A percentile compares a stretch with the other conserved stretches of the same genome.
Conservation (phyloP, 2,797 vertebrate species). For the Todus mexicanus region DNA sequence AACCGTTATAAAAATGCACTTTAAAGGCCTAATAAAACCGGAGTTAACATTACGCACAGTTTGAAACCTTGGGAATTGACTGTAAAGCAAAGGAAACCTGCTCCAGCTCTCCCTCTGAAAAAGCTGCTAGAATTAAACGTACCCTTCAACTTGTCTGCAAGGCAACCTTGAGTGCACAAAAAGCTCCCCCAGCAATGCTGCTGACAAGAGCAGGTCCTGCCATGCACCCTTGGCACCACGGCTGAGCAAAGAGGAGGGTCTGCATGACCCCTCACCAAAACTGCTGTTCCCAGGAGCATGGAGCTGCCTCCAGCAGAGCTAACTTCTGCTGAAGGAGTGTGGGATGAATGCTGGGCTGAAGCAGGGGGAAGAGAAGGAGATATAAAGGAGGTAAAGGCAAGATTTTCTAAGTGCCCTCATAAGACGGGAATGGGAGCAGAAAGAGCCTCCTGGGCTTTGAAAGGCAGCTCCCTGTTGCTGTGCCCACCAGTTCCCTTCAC, state of each 20-base stretch:
- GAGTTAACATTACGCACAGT: background rate
- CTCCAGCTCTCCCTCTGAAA: background rate
- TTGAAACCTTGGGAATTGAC: background rate
- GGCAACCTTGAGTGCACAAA: background rate
- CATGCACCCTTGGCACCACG: fast-evolving
- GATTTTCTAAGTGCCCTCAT: background rate
- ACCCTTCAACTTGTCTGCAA: background rate
- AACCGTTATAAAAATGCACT: background rate
- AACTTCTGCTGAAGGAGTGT: background rate
- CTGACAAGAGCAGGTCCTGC: background rate
- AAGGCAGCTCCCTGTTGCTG: background rate
- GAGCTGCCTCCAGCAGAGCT: background rate
- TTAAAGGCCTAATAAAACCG: background rate
- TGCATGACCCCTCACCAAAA: background rate
- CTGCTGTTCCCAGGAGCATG: background rate
- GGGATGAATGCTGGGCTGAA: background rate
- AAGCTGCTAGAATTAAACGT: background rate
- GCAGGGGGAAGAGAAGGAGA: background rate
- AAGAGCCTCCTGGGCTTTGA: background rate
- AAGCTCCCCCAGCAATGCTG: fast-evolving
- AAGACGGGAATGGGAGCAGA: background rate
- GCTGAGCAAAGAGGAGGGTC: background rate
- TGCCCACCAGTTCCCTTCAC: background rate
- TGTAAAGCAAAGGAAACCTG: background rate
- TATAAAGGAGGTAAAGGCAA: background rate